Conservation (phyloP, 2,113 vertebrate species). For the Syrmaticus mikado region DNA sequence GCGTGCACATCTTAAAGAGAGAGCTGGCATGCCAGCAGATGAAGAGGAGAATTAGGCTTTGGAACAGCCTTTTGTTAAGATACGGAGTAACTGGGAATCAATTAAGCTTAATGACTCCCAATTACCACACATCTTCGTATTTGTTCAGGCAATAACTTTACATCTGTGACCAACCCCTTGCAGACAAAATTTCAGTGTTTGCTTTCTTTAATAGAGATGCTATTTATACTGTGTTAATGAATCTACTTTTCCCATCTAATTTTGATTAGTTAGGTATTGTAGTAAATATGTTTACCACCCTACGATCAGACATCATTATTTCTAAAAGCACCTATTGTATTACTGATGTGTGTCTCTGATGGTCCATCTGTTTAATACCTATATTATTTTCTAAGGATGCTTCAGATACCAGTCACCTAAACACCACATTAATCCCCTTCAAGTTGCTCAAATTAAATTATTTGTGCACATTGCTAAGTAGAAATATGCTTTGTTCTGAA, state of each 20-base stretch:
- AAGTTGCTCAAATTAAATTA: not conserved
- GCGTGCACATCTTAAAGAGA: not conserved
- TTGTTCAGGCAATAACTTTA: not conserved
- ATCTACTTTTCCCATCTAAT: not conserved
- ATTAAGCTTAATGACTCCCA: slow-evolving; percentile 42
- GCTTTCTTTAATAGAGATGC: not conserved
- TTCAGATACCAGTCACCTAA: not conserved
- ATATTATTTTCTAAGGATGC: not conserved
- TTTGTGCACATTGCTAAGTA: not conserved
- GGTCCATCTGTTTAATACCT: not conserved
- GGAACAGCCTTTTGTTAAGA: not conserved
- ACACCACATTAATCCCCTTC: not conserved
- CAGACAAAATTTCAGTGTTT: not conserved
- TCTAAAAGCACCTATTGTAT: not conserved
- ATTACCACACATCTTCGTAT: not conserved
- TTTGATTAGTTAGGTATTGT: not conserved
- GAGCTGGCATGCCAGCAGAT: rapidly evolving
- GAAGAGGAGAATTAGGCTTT: not conserved
- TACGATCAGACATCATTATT: rapidly evolving
- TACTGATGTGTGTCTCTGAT: not conserved
- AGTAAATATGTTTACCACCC: not conserved
- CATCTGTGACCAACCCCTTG: not conserved
- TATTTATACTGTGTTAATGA: not conserved
- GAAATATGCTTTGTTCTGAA: not conserved
- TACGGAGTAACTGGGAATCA: slow-evolving; percentile 31